Conservation (phyloP, 1,140 invertebrate species). For the Musca vetustissima region DNA sequence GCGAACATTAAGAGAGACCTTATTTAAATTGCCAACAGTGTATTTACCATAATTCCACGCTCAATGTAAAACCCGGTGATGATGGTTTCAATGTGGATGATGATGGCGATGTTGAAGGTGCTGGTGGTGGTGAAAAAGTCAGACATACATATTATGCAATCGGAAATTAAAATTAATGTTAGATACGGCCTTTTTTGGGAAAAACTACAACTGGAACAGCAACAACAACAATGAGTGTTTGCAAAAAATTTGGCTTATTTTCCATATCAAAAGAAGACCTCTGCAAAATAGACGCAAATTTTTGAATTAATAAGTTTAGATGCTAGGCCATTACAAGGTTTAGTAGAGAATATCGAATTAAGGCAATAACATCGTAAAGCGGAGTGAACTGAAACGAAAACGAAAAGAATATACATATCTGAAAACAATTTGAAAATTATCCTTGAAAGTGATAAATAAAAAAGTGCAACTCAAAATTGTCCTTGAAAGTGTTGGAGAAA, state of each 20-base stretch:
- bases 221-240: too few relatives aligned
- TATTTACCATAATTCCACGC: too few relatives aligned
- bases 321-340: not conserved
- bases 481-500: not conserved
- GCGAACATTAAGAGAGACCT: too few relatives aligned
- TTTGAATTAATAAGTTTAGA: constrained; percentile 9
- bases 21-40: too few relatives aligned
- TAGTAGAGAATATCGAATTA: constrained; percentile 8
- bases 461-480: constrained; percentile 1
- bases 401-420: not conserved
- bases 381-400: not conserved
- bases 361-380: not conserved
- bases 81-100: not conserved
- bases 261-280: too few relatives aligned
- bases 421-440: not conserved
- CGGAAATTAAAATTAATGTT: not conserved
- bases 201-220: constrained; percentile 1
- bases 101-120: not conserved
- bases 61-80: too few relatives aligned
- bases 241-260: too few relatives aligned
- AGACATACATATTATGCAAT: constrained; percentile 13
- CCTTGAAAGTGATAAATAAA: not conserved
- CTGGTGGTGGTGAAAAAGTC: not conserved
- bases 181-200: constrained; percentile 11
- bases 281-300: not conserved